A percentile compares a stretch with the other conserved stretches of the same genome.
Evolutionary conservation across 2,113 vertebrate genomes (phyloP).

Genomic region (Myanophis thanlyinensis): DNA sequence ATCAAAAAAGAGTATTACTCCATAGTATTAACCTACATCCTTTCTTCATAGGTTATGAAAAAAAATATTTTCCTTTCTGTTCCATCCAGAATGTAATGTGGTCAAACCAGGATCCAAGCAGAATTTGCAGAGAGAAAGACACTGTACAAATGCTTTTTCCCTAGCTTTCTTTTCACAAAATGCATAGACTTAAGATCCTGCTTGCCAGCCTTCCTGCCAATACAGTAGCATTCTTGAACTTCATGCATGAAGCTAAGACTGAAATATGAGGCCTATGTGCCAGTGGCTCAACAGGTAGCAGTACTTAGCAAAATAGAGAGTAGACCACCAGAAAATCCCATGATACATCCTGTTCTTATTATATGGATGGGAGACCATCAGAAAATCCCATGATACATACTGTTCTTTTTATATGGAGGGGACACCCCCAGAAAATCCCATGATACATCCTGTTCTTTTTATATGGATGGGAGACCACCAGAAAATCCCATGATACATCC

Average conservation of each 20-base stretch:
- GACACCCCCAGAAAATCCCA: too few species aligned
- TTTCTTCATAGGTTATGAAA: conserved; percentile 42
- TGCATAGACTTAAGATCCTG: not conserved
- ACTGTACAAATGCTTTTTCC: not conserved
- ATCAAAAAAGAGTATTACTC: not conserved
- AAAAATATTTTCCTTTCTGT: conserved; percentile 26
- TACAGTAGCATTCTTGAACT: not conserved
- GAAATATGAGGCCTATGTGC: not conserved
- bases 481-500: not conserved
- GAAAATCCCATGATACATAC: not conserved
- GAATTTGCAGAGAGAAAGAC: conserved; percentile 14
- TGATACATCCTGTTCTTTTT: not conserved
- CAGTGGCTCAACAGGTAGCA: not conserved
- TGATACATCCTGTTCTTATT: not conserved
- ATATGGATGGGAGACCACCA: not conserved
- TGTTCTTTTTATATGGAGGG: not conserved
- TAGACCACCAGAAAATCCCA: not conserved
- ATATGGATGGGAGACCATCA: not conserved
- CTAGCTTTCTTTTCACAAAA: not conserved
- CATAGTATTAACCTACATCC: conserved; percentile 22
- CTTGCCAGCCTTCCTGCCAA: not conserved
- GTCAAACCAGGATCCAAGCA: conserved; percentile 44
- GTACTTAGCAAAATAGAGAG: not conserved
- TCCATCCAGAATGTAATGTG: conserved; percentile 38
- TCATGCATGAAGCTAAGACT: not conserved